Base-by-base conservation (phyloP, 2,797 vertebrate genomes). In the Falco concolor region DNA sequence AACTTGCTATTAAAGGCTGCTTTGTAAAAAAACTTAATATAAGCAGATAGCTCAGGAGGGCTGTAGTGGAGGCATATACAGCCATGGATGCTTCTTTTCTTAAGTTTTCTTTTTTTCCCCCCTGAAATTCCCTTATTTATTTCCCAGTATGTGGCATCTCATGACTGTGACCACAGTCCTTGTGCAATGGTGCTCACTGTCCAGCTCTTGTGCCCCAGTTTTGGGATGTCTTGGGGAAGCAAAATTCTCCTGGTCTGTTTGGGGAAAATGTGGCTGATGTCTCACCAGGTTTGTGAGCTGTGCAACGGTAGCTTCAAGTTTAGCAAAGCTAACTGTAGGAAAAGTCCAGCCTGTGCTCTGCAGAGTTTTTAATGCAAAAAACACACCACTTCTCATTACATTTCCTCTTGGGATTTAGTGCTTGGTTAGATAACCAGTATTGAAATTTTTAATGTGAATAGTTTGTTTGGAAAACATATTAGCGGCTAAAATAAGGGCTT, bases 191-290 rank as follows among this genome's bases (percentile, higher is more conserved):
- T 22, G 36, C 38, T 65, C 38, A 6, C 21, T 54, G 23, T 32
- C 32, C 47, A 36, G 17, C 28, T 81, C 2, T 0, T 2, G 2
- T 36, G 5, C 9, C 5, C 14, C 24, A 6, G 3, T 40, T 73
- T 63, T 65, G 36, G 12, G 32, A 3, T 65, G 2, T 57, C 8
- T 61, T 38, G 8, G 13, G 5, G 47, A n/a, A 68, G 52, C 27
- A 79, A 27, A 87, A 17, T 64, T 30, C 13, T 82, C 30, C 6
- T 5, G 4, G 21, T 13, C 12, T 70, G 5, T 72, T 93, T 25
- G 15, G 34, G 19, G 42, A 60, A 28, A 44, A 19, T 9, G 24
- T 42, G 49, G 36, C 4, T 4, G 4, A 13, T 27, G 10, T 20
- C 49, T 81, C 10, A 5, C 8, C 2, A 9, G 12, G 3, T 70